Base-by-base conservation (phyloP, 2,797 vertebrate species). In the Siniperca scherzeri region DNA sequence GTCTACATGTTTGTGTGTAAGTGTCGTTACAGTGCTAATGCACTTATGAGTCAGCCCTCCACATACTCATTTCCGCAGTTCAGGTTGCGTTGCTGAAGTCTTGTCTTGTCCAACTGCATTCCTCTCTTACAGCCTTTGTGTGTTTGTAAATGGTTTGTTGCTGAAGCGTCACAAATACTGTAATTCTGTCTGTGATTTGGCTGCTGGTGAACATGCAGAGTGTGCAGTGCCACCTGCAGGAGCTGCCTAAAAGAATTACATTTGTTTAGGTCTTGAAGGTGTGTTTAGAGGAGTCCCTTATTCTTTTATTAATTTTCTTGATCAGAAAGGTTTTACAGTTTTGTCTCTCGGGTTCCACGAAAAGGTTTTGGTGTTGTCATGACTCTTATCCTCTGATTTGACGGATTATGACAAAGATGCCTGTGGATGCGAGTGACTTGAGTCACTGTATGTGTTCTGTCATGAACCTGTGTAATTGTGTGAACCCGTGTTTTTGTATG, bases 41-140 rank as follows among this genome's bases (percentile, higher is more conserved):
- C 52, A 46, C 4, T 21, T 70, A 22, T 68, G 60, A 46, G 33
- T 75, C 81, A 83, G 59, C 70, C 30, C 19, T 77, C 52, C 16
- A 13, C 36, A 21, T 61, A 66, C 7, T 44, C 56, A 78, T 70
- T 82, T 87, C 74, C 7, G 38, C 73, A 44, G 46, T 36, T 55
- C 76, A 40, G 65, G 52, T 77, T 53, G 59, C 16, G 33, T 53
- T 76, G 73, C 64, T 68, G 66, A 84, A 82, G 83, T 27, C 27
- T 27, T 27, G 82, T 86, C 91, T 66, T 57, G 93, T 80, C 74
- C 36, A 9, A 12, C 90, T 65, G 77, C 91, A 94, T 94, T 93
- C 89, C 84, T 91, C 33, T 83, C 56, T 69, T 22, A 3, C 52
- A 56, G 50, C 64, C 40, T 74, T 30, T 75, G 30, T 84, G 74